Percentiles rank a stretch among this genome's conserved stretches.
These are phyloP conservation scores for Protomyctophum bolini DNA, from an alignment of 2,113 vertebrate genomes.

Conservation along the genomic window DNA sequence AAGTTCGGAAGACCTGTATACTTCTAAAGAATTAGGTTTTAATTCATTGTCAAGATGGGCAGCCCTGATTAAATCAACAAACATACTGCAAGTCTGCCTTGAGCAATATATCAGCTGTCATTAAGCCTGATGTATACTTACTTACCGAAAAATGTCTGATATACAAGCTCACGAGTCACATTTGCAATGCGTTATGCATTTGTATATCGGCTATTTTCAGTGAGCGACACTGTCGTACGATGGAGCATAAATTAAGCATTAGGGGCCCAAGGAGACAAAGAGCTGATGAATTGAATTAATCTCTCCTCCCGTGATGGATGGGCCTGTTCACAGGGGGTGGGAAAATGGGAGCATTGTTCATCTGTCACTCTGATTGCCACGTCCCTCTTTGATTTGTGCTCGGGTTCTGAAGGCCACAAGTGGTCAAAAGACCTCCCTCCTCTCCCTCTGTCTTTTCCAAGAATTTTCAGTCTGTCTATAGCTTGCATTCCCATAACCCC, in stretches of 20 bases:
- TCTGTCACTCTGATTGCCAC: conserved; percentile 81
- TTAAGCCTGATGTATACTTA: conserved; percentile 46
- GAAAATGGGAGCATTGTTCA: conserved; percentile 79
- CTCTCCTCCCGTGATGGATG: conserved; percentile 77
- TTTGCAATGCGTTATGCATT: no score
- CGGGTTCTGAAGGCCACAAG: conserved; percentile 77
- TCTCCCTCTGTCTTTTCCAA: conserved; percentile 18
- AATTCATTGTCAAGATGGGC: conserved; percentile 69
- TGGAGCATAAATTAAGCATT: conserved; percentile 35
- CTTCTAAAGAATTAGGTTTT: conserved; percentile 73
- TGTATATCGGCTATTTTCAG: no score
- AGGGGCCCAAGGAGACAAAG: conserved; percentile 79
- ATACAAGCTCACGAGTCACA: no score
- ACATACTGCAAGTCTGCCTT: conserved; percentile 75
- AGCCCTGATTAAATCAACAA: conserved; percentile 71
- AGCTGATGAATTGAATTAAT: conserved; percentile 83
- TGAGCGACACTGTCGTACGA: no score
- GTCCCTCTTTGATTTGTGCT: conserved; percentile 78
- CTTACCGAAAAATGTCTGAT: no score
- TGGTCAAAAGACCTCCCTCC: conserved; percentile 70
- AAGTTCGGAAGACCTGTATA: conserved; percentile 44
- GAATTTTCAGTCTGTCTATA: conserved; percentile 46
- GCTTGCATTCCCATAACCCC: conserved; percentile 40
- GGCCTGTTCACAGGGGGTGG: conserved; percentile 76
- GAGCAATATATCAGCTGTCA: conserved; percentile 81